These are phyloP conservation scores for Diarsia mendica DNA, from an alignment of 2,888 invertebrate species.

Conservation along the genomic window DNA sequence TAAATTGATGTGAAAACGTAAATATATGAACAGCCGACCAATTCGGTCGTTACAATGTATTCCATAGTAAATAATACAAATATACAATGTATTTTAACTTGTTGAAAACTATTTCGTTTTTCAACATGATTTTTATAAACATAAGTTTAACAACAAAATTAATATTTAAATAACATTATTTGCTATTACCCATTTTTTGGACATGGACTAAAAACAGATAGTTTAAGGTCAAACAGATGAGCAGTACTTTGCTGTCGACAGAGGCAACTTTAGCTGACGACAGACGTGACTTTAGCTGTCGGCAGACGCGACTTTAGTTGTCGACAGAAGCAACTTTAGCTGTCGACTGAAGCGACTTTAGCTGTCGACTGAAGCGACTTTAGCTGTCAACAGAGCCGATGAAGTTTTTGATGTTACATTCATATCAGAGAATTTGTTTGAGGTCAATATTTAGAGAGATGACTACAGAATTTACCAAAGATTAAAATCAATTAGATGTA, in stretches of 20 bases:
- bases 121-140: conserved; percentile 7
- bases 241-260: too few relatives aligned
- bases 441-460: not conserved
- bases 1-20: conserved; percentile 45
- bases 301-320: too few relatives aligned
- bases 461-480: not conserved
- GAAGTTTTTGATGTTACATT: not conserved
- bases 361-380: too few relatives aligned
- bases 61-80: conserved; percentile 12
- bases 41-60: conserved; percentile 6
- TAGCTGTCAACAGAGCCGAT: too few relatives aligned
- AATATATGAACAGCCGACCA: not conserved
- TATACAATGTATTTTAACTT: conserved; percentile 4
- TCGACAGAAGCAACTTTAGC: too few relatives aligned
- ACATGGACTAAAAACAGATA: not conserved
- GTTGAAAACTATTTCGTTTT: not conserved
- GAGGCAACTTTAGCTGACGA: too few relatives aligned
- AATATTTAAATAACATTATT: not conserved
- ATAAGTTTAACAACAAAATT: conserved; percentile 2
- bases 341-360: too few relatives aligned
- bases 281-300: too few relatives aligned
- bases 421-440: not conserved
- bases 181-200: not conserved
- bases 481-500: not conserved
- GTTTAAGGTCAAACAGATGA: too few relatives aligned